Evolutionary conservation across 1,140 invertebrate genomes (phyloP).

Genomic region (Cyclargus thomasi): DNA sequence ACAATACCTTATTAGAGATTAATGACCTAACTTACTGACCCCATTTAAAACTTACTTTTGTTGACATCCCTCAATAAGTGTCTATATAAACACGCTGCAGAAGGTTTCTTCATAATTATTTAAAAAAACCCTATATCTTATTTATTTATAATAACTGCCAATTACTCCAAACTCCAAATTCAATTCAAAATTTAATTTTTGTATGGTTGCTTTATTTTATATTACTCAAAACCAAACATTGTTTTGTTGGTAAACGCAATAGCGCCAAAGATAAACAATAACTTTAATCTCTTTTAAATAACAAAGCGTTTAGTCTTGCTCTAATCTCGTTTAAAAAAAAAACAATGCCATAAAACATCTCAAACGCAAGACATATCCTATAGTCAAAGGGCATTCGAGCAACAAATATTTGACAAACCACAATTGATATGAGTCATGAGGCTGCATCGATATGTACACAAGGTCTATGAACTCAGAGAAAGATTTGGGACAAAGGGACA

Average conservation of each 20-base stretch:
- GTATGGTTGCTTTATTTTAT: no score
- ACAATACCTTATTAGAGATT: background rate
- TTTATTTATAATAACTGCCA: no score
- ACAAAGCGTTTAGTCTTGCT: background rate
- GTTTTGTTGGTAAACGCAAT: no score
- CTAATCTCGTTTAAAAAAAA: constrained; percentile 13
- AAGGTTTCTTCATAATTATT: no score
- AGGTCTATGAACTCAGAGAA: constrained; percentile 51
- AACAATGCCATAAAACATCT: constrained; percentile 17
- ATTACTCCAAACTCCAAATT: no score
- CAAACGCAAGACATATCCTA: constrained; percentile 20
- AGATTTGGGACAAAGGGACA: constrained; percentile 52
- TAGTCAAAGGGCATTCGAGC: constrained; percentile 37
- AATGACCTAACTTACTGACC: background rate
- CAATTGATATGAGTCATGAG: constrained; percentile 49
- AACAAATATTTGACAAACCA: constrained; percentile 49
- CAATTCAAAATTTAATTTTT: no score
- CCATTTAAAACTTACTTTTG: background rate
- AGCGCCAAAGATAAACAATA: background rate
- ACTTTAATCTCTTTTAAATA: background rate
- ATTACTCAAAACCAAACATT: no score
- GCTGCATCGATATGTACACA: constrained; percentile 40
- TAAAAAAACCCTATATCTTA: no score
- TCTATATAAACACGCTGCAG: background rate
- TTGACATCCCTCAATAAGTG: background rate